Evolutionary conservation across 2,888 invertebrate genomes (phyloP).

Genomic region (Microctonus brassicae): DNA sequence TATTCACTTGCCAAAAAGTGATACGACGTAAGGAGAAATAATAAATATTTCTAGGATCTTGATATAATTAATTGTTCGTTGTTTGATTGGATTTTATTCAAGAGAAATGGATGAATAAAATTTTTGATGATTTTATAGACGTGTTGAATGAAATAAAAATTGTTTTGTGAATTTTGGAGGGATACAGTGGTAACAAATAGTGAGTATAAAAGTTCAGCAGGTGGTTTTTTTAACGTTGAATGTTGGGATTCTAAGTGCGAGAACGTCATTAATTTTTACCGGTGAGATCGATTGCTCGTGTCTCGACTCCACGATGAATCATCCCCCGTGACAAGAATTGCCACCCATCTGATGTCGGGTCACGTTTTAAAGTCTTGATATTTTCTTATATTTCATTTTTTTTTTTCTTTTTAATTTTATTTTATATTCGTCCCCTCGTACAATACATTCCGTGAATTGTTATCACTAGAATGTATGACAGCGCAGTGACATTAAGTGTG

Average conservation of each 20-base stretch:
- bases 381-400: slow-evolving; percentile 7
- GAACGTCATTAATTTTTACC: slow-evolving; percentile 54
- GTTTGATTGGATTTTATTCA: too few species aligned
- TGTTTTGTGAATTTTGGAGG: slow-evolving; percentile 1
- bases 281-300: slow-evolving; percentile 56
- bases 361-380: slow-evolving; percentile 54
- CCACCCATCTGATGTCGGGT: slow-evolving; percentile 47
- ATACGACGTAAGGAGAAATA: neutral
- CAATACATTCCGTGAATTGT: slow-evolving; percentile 17
- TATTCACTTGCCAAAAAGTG: neutral
- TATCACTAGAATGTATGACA: slow-evolving; percentile 1
- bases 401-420: slow-evolving; percentile 8
- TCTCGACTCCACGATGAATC: slow-evolving; percentile 56
- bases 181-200: neutral
- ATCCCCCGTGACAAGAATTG: slow-evolving; percentile 52
- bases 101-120: neutral
- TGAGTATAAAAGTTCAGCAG: slow-evolving; percentile 35
- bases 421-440: neutral
- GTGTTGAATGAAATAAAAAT: too few species aligned
- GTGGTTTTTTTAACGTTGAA: slow-evolving; percentile 34
- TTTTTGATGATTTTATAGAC: too few species aligned
- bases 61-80: too few species aligned
- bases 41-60: too few species aligned
- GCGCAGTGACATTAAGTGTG: slow-evolving; percentile 9
- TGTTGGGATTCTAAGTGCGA: slow-evolving; percentile 49